Evolutionary conservation across 2,113 vertebrate genomes (phyloP).

Genomic region (Pluvianellus socialis): DNA sequence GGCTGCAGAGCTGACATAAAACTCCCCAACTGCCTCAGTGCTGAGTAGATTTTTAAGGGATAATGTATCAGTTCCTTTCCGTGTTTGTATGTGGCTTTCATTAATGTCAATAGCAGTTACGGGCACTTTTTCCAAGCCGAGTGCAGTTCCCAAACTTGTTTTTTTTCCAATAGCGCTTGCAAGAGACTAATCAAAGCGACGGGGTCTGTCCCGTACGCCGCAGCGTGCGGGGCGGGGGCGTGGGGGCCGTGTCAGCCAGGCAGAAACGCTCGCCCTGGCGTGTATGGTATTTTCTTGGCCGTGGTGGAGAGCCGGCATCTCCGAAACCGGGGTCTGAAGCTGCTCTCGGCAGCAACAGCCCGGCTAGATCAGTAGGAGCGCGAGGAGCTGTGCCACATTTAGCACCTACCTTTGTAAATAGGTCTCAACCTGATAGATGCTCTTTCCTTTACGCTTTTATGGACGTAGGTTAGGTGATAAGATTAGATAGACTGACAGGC

Average conservation of each 20-base stretch:
- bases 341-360: not conserved
- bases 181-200: not conserved
- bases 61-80: constrained; percentile 32
- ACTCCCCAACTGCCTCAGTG: constrained; percentile 23
- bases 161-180: not conserved
- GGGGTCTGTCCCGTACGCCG: fast-evolving
- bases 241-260: not conserved
- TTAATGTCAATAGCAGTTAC: not conserved
- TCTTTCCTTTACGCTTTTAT: not conserved
- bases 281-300: not conserved
- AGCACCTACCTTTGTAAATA: constrained; percentile 11
- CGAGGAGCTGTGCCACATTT: not conserved
- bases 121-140: not conserved
- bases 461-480: constrained; percentile 2
- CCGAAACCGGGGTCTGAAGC: not conserved
- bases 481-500: constrained; percentile 28
- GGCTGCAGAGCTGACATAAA: constrained; percentile 58
- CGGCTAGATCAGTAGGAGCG: not conserved
- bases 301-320: not conserved
- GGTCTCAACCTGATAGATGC: constrained; percentile 10
- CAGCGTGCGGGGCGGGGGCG: not conserved
- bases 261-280: not conserved
- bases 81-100: not conserved
- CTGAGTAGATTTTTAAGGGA: constrained; percentile 30
- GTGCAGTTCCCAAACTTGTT: not conserved